Conservation (phyloP, 2,888 invertebrate genomes). For the Lydus trimaculatus region DNA sequence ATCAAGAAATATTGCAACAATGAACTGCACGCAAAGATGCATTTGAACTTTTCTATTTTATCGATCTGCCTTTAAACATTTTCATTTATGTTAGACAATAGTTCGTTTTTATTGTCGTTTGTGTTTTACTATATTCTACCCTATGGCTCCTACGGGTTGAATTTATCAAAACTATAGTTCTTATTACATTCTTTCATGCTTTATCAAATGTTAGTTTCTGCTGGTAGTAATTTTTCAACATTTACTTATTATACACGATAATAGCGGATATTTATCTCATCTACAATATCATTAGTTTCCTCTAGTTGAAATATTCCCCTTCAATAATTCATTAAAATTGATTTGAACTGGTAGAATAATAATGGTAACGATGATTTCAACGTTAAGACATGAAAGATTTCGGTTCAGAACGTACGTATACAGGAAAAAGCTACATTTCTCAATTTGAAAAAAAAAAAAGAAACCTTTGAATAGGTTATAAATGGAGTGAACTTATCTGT, state of each 20-base stretch:
- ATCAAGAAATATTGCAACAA: not conserved
- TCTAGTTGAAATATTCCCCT: too few species aligned
- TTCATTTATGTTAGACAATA: not conserved
- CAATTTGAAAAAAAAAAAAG: slow-evolving; percentile 28
- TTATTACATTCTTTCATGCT: too few species aligned
- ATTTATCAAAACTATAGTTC: not conserved
- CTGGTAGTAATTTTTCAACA: not conserved
- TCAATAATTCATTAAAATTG: slow-evolving; percentile 13
- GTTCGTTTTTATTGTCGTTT: not conserved
- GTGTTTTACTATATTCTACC: not conserved
- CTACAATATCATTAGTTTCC: too few species aligned
- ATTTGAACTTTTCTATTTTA: not conserved
- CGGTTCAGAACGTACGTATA: slow-evolving; percentile 4
- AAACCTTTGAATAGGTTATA: slow-evolving; percentile 49
- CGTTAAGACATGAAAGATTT: slow-evolving; percentile 7
- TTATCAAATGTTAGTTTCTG: too few species aligned
- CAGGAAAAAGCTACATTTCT: slow-evolving; percentile 43
- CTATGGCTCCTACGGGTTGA: not conserved
- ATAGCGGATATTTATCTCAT: too few species aligned
- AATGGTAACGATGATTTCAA: not conserved
- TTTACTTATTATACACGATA: too few species aligned
- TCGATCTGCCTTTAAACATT: not conserved
- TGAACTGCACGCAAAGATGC: not conserved
- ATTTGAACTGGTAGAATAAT: not conserved
- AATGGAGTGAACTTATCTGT: slow-evolving; percentile 55